Evolutionary conservation across 2,888 invertebrate species (phyloP), one percentile per base, ranked within the genome.

Genomic region (Cremastinae sp.): DNA sequence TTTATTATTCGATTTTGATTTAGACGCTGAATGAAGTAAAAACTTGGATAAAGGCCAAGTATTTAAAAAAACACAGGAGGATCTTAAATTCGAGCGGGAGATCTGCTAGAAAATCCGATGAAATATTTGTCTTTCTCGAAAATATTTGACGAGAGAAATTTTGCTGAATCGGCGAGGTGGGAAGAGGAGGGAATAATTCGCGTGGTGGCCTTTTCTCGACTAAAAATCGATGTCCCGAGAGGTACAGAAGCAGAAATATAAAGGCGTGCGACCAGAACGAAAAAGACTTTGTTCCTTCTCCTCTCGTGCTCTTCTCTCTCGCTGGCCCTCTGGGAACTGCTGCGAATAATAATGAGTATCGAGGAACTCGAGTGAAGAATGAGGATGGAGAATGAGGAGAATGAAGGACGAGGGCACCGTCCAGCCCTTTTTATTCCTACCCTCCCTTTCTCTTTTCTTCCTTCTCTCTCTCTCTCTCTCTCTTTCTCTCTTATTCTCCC

Each of bases 261-360:
- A 74, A 76, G 71, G 78, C 76, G 80, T 77, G 76, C 78, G 78
- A 78, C 79, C 75, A 73, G 66, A 69, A 64, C 73, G 61, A 73
- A 53, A 74, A 74, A 74, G 61, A 69, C 28, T 47, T 18, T 18
- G 47, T n/a, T 4, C 12, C 12, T 14, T 18, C 47, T n/a, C n/a
- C 43, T 45, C 64, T 16, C 45, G 10, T n/a, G 14, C 16, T 28
- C 58, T 41, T 18, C 16, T 16, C 49, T 14, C 62, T 12, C 37
- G 12, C 45, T 45, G 74, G 75, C 79, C 78, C 58, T 8, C 35
- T 28, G 18, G 28, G 37, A 49, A 49, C 62, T 62, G 83, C 80
- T 80, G 82, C 82, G 85, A 85, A 85, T 85, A 83, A 83, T 84
- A 84, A 85, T 85, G 84, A 83, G 82, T 69, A 71, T 72, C 64